Conservation (phyloP, 53 echinoderm and acorn worm genomes). For the Hippasteria phrygiana region DNA sequence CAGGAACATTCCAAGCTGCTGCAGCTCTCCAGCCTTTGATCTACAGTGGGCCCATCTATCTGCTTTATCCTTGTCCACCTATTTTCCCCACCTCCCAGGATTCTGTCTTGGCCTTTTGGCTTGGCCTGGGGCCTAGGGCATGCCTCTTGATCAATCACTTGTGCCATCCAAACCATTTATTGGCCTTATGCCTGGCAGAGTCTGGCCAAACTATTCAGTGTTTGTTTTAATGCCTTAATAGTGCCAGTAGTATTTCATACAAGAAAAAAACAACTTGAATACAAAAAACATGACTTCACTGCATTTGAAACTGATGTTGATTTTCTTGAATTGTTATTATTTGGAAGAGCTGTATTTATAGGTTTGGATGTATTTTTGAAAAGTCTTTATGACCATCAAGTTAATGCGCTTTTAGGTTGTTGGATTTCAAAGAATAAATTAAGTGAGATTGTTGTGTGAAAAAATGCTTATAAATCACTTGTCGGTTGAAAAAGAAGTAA, state of each 20-base stretch:
- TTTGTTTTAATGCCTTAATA: slow-evolving; percentile 15
- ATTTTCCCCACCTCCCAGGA: neutral
- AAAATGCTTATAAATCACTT: too few species aligned
- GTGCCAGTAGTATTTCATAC: neutral
- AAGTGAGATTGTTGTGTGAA: too few species aligned
- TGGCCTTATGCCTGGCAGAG: neutral
- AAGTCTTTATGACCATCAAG: neutral
- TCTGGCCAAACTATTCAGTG: neutral
- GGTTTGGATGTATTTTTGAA: neutral
- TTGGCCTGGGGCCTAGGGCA: neutral
- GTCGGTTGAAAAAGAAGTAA: too few species aligned
- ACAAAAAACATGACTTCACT: too few species aligned
- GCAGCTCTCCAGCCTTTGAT: neutral
- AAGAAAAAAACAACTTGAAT: neutral
- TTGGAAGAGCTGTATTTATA: neutral
- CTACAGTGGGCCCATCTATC: neutral
- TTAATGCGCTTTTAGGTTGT: too few species aligned
- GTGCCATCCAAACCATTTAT: neutral
- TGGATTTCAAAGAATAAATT: too few species aligned
- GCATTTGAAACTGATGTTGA: neutral
- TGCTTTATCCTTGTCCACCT: neutral
- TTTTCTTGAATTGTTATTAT: neutral
- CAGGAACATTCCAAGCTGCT: slow-evolving; percentile 19
- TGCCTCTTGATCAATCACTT: neutral
- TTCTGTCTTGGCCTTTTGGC: neutral